A percentile compares a stretch with the other conserved stretches of the same genome.
phyloP scores from a whole-genome alignment of 2,888 invertebrate genomes.

The Pheosia tremula region DNA sequence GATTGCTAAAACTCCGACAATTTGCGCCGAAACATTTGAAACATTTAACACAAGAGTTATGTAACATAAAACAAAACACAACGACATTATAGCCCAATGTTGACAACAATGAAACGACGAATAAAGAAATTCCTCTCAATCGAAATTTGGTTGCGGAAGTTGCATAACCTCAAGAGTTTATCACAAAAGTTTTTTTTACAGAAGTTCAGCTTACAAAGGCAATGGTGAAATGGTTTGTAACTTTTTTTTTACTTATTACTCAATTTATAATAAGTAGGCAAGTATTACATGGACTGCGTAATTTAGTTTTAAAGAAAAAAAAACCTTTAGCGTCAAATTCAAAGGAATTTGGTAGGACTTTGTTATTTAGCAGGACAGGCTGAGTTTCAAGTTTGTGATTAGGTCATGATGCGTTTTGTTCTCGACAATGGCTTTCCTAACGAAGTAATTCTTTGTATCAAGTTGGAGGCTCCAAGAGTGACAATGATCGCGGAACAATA shows the following conservation, averaged over 20 bases:
- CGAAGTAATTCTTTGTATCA: neutral
- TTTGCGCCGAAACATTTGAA: constrained; percentile 8
- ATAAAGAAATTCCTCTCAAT: constrained; percentile 15
- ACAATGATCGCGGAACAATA: neutral
- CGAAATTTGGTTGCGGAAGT: constrained; percentile 12
- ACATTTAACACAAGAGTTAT: constrained; percentile 16
- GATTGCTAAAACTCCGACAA: constrained; percentile 12
- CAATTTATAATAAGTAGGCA: constrained; percentile 14
- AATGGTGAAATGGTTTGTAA: constrained; percentile 29
- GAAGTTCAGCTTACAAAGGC: constrained; percentile 7
- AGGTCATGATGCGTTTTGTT: neutral
- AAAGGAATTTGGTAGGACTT: neutral
- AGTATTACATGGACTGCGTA: constrained; percentile 20
- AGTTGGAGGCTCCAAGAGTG: neutral
- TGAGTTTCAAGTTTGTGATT: neutral
- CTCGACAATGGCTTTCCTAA: neutral
- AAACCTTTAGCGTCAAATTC: neutral
- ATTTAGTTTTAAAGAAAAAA: constrained; percentile 11
- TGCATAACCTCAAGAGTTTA: constrained; percentile 20
- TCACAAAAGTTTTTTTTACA: constrained; percentile 4
- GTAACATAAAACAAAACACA: constrained; percentile 26
- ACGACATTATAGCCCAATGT: constrained; percentile 17
- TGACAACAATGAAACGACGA: constrained; percentile 9
- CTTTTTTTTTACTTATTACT: constrained; percentile 23
- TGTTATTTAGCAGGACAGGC: neutral